These are phyloP conservation scores for Venustaconcha ellipsiformis DNA, from an alignment of 1,140 invertebrate species.

Conservation along the genomic window DNA sequence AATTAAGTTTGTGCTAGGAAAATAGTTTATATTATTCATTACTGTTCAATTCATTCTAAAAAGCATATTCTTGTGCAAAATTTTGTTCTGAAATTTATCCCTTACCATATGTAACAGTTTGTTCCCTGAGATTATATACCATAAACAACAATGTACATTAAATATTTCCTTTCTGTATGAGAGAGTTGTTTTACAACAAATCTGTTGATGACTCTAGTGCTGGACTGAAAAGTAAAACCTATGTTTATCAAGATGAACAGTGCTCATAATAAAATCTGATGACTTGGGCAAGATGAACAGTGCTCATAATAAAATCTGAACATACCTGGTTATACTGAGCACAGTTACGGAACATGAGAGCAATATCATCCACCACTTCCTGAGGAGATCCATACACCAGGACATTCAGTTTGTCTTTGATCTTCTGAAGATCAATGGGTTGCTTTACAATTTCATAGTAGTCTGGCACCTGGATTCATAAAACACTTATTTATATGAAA, in stretches of 20 bases:
- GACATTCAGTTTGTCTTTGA: conserved; percentile 55
- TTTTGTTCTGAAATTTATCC: too few relatives aligned
- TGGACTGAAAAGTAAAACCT: background rate
- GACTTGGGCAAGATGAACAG: background rate
- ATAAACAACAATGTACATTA: background rate
- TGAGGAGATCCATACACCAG: conserved; percentile 56
- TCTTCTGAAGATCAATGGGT: conserved; percentile 62
- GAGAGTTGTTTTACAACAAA: background rate
- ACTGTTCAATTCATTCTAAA: too few relatives aligned
- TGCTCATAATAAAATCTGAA: background rate
- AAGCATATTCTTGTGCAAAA: too few relatives aligned
- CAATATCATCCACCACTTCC: conserved; percentile 60
- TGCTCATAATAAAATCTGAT: background rate
- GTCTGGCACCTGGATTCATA: conserved; percentile 55
- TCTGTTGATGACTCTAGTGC: background rate
- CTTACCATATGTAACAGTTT: too few relatives aligned
- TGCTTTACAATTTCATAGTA: conserved; percentile 61
- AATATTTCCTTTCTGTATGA: background rate
- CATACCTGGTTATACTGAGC: conserved; percentile 59
- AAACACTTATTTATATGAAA: too few relatives aligned
- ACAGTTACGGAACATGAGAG: conserved; percentile 60
- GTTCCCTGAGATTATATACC: too few relatives aligned
- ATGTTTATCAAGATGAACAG: background rate
- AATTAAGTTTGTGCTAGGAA: too few relatives aligned
- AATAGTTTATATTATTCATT: too few relatives aligned